Conservation (phyloP, 2,888 invertebrate genomes). For the Pachycephus smyrnensis region DNA sequence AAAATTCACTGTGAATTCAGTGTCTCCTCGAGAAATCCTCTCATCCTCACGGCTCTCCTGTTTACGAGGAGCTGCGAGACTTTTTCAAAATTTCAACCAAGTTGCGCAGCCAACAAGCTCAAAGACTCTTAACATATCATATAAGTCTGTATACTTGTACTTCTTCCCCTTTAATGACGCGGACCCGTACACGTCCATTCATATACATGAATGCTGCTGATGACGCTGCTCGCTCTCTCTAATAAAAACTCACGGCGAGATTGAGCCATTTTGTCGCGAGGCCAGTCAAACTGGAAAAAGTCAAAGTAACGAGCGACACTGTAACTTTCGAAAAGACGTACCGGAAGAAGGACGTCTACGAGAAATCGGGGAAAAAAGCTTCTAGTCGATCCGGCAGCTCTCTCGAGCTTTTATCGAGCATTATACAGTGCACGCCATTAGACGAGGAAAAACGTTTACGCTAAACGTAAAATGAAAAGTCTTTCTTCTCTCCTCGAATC, state of each 20-base stretch:
- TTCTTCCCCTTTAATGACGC: background rate
- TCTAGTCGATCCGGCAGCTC: background rate
- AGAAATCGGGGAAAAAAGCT: background rate
- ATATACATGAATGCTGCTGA: background rate
- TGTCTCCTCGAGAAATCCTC: background rate
- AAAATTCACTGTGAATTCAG: background rate
- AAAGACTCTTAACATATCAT: background rate
- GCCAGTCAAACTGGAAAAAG: background rate
- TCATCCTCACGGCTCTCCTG: background rate
- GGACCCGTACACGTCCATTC: background rate
- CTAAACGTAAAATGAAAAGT: slow-evolving; percentile 36
- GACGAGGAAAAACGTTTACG: slow-evolving; percentile 19
- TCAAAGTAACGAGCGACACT: background rate
- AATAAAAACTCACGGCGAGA: background rate
- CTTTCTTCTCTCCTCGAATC: slow-evolving; percentile 30
- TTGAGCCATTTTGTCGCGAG: background rate
- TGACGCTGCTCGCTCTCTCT: background rate
- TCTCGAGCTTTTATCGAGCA: slow-evolving; percentile 2
- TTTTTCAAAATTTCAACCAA: background rate
- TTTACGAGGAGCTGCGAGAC: background rate
- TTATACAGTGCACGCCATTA: slow-evolving; percentile 8
- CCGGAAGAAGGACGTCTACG: slow-evolving; percentile 9
- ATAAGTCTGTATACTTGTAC: background rate
- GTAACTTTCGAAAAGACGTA: background rate
- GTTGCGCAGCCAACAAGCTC: background rate